These are phyloP conservation scores for Stenchaetothrips biformis DNA, from an alignment of 2,888 invertebrate genomes.

Conservation along the genomic window DNA sequence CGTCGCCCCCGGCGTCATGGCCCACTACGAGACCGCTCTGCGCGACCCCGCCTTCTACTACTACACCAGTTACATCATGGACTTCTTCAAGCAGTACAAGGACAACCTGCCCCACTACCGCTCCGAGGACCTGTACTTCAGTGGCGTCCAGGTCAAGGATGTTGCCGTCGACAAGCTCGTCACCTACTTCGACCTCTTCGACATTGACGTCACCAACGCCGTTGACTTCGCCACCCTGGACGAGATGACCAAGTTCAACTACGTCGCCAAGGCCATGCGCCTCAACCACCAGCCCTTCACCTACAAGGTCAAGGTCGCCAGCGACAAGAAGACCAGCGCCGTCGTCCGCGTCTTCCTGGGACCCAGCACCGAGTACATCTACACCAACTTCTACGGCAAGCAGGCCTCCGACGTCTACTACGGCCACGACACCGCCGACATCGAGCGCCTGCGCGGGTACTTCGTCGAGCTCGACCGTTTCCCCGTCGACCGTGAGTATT, in stretches of 20 bases:
- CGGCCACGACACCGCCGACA: conserved; percentile 32
- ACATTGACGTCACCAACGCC: conserved; percentile 60
- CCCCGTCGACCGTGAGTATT: conserved; percentile 48
- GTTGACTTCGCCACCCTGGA: conserved; percentile 42
- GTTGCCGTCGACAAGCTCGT: conserved; percentile 59
- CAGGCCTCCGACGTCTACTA: conserved; percentile 34
- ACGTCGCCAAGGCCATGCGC: conserved; percentile 55
- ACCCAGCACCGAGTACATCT: conserved; percentile 62
- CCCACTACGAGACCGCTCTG: conserved; percentile 60
- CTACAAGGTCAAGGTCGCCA: conserved; percentile 52
- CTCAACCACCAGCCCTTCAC: conserved; percentile 62
- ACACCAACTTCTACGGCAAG: conserved; percentile 46
- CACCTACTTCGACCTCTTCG: conserved; percentile 65
- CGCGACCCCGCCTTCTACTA: conserved; percentile 68
- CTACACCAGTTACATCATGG: conserved; percentile 51
- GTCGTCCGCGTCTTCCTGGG: conserved; percentile 64
- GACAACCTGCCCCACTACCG: conserved; percentile 57
- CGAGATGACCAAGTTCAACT: conserved; percentile 34
- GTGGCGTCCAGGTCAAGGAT: conserved; percentile 59
- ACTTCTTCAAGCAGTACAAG: conserved; percentile 56
- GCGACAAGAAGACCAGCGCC: conserved; percentile 54
- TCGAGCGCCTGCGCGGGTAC: conserved; percentile 48
- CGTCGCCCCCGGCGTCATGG: conserved; percentile 58
- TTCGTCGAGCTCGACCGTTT: conserved; percentile 63
- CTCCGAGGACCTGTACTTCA: conserved; percentile 52